Conservation (phyloP, 2,888 invertebrate genomes). For the Hirtodrosophila histrioides region DNA sequence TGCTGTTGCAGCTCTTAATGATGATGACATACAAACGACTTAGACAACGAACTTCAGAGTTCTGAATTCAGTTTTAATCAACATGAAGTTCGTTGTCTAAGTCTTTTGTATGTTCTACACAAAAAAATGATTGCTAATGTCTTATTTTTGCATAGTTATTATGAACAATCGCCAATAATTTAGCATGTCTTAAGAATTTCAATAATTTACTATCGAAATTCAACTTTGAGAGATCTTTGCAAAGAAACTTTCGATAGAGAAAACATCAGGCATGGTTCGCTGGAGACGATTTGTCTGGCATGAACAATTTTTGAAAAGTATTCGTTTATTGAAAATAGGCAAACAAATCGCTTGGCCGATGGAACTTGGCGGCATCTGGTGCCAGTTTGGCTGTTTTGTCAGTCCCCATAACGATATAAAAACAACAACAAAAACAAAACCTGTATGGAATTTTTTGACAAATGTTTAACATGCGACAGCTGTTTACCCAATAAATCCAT, state of each 20-base stretch:
- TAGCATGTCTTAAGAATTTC: not conserved
- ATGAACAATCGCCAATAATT: no score
- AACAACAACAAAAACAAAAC: no score
- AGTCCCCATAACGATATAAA: constrained; percentile 28
- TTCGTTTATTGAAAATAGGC: constrained; percentile 19
- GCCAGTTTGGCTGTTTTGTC: constrained; percentile 49
- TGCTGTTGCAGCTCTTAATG: constrained; percentile 40
- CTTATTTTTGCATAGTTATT: no score
- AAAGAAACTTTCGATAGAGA: not conserved
- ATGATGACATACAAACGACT: constrained; percentile 66
- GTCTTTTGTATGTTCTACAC: no score
- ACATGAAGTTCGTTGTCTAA: not conserved
- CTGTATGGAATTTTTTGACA: constrained; percentile 72
- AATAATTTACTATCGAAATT: not conserved
- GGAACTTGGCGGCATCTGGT: constrained; percentile 26
- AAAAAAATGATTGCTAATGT: no score
- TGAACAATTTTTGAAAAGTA: constrained; percentile 9
- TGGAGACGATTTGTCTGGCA: constrained; percentile 38
- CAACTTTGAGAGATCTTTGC: no score
- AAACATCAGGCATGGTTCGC: not conserved
- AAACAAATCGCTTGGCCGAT: constrained; percentile 20
- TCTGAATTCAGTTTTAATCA: not conserved
- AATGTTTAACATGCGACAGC: constrained; percentile 74
- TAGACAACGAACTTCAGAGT: constrained; percentile 55
- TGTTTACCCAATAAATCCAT: constrained; percentile 79